These are phyloP conservation scores for Gobionotothen gibberifrons DNA, from an alignment of 2,797 vertebrate genomes.

Conservation along the genomic window DNA sequence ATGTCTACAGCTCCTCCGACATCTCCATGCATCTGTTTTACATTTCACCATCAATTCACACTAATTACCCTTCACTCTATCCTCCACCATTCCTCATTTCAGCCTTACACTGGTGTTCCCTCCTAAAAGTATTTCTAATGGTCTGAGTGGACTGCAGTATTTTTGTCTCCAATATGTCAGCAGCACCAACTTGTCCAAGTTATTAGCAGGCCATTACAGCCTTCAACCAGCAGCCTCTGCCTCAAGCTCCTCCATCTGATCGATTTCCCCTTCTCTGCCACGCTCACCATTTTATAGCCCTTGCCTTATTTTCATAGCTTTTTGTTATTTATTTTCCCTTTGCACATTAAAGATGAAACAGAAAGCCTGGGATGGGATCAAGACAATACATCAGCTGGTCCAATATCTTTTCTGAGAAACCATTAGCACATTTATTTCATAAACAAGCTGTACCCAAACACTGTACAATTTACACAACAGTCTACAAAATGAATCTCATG, in stretches of 20 bases:
- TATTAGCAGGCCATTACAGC: conserved; percentile 50
- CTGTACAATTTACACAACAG: neutral
- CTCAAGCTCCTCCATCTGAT: conserved; percentile 41
- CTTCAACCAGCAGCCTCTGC: conserved; percentile 13
- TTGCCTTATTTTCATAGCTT: conserved; percentile 27
- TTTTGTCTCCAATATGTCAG: conserved; percentile 55
- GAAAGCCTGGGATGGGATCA: conserved; percentile 11
- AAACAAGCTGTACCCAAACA: neutral
- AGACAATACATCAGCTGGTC: conserved; percentile 17
- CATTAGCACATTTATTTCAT: conserved; percentile 13
- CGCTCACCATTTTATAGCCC: conserved; percentile 20
- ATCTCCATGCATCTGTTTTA: conserved; percentile 7
- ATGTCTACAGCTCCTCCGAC: neutral
- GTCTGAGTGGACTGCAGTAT: conserved; percentile 22
- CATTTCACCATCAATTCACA: conserved; percentile 12
- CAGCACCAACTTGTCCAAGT: conserved; percentile 40
- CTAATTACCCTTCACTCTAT: conserved; percentile 14
- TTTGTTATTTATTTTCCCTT: conserved; percentile 16
- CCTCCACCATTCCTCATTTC: conserved; percentile 5
- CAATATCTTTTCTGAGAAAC: conserved; percentile 15
- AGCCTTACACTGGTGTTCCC: conserved; percentile 22
- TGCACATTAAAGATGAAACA: conserved; percentile 32
- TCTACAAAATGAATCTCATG: neutral
- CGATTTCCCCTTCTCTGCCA: conserved; percentile 1
- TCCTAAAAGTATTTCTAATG: conserved; percentile 16